phyloP scores from a whole-genome alignment of 30 jellyfish, hydroid and myxozoan species.

The Hydractinia echinata region DNA sequence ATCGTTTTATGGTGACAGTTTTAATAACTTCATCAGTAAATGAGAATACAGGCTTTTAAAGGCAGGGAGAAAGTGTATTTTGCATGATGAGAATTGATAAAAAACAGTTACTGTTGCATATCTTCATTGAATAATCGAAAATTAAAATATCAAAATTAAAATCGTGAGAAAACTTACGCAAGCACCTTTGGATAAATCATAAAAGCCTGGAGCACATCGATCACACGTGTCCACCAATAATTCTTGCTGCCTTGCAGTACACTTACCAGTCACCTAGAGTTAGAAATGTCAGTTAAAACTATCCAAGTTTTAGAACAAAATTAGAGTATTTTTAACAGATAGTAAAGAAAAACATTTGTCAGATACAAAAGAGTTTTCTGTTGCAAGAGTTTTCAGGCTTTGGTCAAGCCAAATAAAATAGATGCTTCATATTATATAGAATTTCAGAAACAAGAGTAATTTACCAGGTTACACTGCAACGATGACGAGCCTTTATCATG shows the following conservation, averaged over 20 bases:
- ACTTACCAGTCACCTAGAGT: slow-evolving; percentile 45
- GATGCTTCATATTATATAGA: background rate
- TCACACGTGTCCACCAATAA: slow-evolving; percentile 86
- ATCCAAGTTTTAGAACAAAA: too few relatives aligned
- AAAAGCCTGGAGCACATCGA: slow-evolving; percentile 82
- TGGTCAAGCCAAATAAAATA: background rate
- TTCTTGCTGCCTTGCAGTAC: slow-evolving; percentile 69
- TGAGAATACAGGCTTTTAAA: too few relatives aligned
- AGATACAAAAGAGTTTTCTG: background rate
- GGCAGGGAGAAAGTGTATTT: background rate
- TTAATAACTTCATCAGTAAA: background rate
- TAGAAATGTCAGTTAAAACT: too few relatives aligned
- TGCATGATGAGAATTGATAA: background rate
- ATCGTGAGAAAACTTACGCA: slow-evolving; percentile 51
- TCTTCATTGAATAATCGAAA: background rate
- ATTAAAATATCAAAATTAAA: background rate
- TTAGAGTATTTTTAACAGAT: too few relatives aligned
- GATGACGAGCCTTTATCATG: slow-evolving; percentile 56
- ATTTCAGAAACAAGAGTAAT: background rate
- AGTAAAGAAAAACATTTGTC: too few relatives aligned
- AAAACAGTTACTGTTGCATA: background rate
- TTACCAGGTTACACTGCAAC: slow-evolving; percentile 67
- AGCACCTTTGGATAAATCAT: slow-evolving; percentile 72
- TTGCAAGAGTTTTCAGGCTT: too few relatives aligned
- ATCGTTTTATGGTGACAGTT: too few relatives aligned